phyloP scores from a whole-genome alignment of 2,113 vertebrate genomes.

The Agapornis roseicollis region DNA sequence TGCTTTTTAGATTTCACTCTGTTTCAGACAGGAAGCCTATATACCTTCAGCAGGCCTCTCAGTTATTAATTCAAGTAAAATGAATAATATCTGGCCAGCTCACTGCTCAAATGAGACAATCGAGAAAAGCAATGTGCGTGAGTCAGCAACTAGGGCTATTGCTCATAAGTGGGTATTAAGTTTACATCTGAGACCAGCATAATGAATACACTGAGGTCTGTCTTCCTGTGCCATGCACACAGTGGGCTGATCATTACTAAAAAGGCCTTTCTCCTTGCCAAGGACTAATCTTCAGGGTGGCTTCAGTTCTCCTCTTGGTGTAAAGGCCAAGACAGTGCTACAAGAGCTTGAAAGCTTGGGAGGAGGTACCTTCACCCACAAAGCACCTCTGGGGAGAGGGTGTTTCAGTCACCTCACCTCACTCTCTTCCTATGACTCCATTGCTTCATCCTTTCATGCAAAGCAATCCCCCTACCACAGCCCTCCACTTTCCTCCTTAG shows the following conservation, averaged over 20 bases:
- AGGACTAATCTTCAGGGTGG: neutral
- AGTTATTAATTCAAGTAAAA: slow-evolving; percentile 20
- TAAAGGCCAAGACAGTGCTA: neutral
- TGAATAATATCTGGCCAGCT: slow-evolving; percentile 22
- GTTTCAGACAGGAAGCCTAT: neutral
- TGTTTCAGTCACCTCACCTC: neutral
- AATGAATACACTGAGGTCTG: neutral
- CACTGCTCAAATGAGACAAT: neutral
- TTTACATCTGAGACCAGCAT: neutral
- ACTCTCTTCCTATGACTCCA: neutral
- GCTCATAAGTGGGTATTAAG: neutral
- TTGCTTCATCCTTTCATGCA: neutral
- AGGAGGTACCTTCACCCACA: neutral
- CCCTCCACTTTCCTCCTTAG: neutral
- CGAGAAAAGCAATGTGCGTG: neutral
- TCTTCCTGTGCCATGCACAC: neutral
- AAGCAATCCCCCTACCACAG: rapidly evolving
- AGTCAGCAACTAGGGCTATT: slow-evolving; percentile 33
- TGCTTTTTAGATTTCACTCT: neutral
- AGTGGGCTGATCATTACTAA: neutral
- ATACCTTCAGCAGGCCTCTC: neutral
- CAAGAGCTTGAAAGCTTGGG: neutral
- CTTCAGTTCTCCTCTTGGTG: neutral
- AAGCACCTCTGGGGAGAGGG: neutral
- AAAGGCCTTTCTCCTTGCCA: neutral